Percentiles rank a stretch among this genome's conserved stretches.
phyloP scores from a whole-genome alignment of 53 echinoderm and acorn worm genomes.

The Luidia sarsii region DNA sequence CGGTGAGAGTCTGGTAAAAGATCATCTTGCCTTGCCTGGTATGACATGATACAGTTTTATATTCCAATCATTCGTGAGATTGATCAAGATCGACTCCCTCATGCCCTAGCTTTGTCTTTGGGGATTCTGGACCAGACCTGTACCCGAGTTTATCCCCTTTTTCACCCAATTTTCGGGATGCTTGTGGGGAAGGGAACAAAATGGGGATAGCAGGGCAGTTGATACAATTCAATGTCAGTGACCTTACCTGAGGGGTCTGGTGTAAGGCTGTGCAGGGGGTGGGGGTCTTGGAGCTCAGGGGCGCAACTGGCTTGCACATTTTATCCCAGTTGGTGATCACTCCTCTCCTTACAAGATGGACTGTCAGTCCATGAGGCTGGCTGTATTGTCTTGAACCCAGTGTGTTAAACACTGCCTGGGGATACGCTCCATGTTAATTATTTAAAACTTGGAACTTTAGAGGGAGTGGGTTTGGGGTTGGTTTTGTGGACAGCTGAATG shows the following conservation, averaged over 20 bases:
- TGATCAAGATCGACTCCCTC: no score
- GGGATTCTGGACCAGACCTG: not conserved
- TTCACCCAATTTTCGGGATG: no score
- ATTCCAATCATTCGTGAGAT: no score
- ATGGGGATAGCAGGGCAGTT: not conserved
- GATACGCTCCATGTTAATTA: no score
- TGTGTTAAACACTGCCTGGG: no score
- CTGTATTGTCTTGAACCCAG: not conserved
- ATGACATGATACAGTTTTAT: no score
- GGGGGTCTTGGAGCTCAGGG: not conserved
- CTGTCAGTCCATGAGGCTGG: not conserved
- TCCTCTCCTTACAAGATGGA: not conserved
- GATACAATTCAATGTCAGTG: constrained; percentile 30
- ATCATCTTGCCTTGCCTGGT: no score
- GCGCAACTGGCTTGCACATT: not conserved
- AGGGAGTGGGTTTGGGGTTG: no score
- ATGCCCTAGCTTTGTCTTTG: no score
- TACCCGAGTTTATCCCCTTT: not conserved
- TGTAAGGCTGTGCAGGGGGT: not conserved
- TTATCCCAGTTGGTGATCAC: not conserved
- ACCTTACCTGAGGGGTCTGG: constrained; percentile 9
- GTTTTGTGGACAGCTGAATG: no score
- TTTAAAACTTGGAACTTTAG: no score
- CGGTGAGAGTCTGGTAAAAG: no score
- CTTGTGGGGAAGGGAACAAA: not conserved